A percentile compares a stretch with the other conserved stretches of the same genome.
Evolutionary conservation across 2,888 invertebrate species (phyloP).

Genomic region (Drosophila longiperda): DNA sequence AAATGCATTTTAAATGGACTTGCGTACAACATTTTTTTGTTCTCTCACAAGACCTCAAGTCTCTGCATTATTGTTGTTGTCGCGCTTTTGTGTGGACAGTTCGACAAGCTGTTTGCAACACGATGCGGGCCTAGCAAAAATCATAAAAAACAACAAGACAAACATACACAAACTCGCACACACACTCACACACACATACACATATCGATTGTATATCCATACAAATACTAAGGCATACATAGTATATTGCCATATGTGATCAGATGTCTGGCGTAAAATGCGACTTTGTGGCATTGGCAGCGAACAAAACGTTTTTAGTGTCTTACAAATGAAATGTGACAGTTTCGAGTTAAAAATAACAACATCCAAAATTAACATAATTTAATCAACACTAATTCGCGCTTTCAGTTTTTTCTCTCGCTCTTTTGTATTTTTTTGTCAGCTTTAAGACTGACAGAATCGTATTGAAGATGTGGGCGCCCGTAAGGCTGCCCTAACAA

Average conservation of each 20-base stretch:
- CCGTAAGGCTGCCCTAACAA: constrained; percentile 31
- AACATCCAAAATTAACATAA: constrained; percentile 73
- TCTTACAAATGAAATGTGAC: constrained; percentile 78
- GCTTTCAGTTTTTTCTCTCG: constrained; percentile 46
- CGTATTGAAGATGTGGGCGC: constrained; percentile 65
- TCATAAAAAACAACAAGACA: constrained; percentile 60
- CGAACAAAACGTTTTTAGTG: constrained; percentile 78
- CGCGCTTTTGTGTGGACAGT: constrained; percentile 74
- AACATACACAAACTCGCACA: constrained; percentile 11
- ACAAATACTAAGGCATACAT: constrained; percentile 14
- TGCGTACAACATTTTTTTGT: constrained; percentile 77
- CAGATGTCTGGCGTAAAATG: constrained; percentile 60
- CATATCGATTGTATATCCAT: constrained; percentile 14
- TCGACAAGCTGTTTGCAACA: constrained; percentile 83
- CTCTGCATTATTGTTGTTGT: constrained; percentile 59
- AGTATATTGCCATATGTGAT: constrained; percentile 55
- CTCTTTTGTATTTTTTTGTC: neutral
- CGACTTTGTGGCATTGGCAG: constrained; percentile 58
- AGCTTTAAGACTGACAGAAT: constrained; percentile 54
- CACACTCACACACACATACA: neutral
- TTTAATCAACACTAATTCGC: constrained; percentile 80
- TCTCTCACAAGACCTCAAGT: constrained; percentile 29
- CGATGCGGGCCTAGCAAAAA: constrained; percentile 76
- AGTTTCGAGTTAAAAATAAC: constrained; percentile 74
- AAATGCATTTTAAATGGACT: constrained; percentile 84